Evolutionary conservation across 2,888 invertebrate species (phyloP).

Genomic region (Volucella inanis): DNA sequence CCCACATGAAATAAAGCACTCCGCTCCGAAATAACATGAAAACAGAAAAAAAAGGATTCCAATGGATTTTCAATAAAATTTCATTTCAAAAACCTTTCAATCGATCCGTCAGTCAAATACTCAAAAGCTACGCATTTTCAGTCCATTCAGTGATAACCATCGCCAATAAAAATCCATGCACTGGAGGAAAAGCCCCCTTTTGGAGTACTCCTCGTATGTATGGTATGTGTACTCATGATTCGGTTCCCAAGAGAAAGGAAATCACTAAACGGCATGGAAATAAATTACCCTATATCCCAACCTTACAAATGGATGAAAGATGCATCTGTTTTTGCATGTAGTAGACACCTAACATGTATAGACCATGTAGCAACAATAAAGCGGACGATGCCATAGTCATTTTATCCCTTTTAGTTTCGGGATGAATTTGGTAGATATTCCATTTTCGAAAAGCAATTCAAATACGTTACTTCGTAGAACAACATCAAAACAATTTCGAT

Average conservation of each 20-base stretch:
- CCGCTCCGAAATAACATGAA: too few species aligned
- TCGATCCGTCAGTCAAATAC: constrained; percentile 37
- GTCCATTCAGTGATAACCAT: constrained; percentile 48
- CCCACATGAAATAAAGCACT: too few species aligned
- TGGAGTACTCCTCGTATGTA: not conserved
- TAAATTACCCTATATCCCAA: constrained; percentile 38
- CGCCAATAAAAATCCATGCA: constrained; percentile 51
- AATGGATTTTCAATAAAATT: constrained; percentile 1
- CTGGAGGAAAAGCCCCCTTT: constrained; percentile 13
- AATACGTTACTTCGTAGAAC: constrained; percentile 30
- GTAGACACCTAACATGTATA: not conserved
- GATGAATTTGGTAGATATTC: constrained; percentile 42
- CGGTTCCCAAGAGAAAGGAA: constrained; percentile 23
- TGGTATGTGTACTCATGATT: constrained; percentile 21
- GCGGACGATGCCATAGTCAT: not conserved
- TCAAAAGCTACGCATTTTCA: constrained; percentile 30
- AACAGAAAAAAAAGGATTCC: not conserved
- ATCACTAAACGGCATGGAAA: constrained; percentile 43
- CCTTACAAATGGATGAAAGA: constrained; percentile 28
- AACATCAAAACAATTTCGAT: not conserved
- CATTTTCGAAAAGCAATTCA: constrained; percentile 33
- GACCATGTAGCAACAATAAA: not conserved
- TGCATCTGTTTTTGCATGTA: constrained; percentile 31
- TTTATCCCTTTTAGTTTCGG: constrained; percentile 45
- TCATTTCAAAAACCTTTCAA: not conserved